These are phyloP conservation scores for Hypsibius dujardini DNA, from an alignment of 1,140 invertebrate species.

Conservation along the genomic window DNA sequence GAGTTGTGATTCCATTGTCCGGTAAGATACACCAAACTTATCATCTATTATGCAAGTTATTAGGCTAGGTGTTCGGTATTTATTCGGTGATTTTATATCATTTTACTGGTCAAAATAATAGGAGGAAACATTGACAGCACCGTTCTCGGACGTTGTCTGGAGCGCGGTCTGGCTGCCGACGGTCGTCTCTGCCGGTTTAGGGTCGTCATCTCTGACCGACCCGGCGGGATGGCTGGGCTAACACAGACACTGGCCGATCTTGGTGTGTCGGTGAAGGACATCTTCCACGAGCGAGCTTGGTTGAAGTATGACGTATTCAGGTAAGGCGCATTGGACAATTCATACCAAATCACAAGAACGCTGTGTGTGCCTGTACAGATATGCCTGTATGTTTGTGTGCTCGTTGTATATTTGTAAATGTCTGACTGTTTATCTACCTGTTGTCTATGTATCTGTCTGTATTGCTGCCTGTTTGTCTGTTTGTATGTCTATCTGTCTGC, in stretches of 20 bases:
- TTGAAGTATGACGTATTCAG: conserved; percentile 66
- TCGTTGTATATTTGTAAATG: too few relatives aligned
- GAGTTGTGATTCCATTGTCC: too few relatives aligned
- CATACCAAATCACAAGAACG: too few relatives aligned
- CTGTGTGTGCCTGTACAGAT: too few relatives aligned
- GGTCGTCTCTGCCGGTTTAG: conserved; percentile 66
- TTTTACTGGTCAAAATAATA: background rate
- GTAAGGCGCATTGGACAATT: background rate
- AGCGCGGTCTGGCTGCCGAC: conserved; percentile 69
- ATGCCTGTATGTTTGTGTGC: too few relatives aligned
- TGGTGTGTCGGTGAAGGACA: conserved; percentile 79
- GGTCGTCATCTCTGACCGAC: conserved; percentile 57
- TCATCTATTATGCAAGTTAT: background rate
- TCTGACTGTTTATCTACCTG: too few relatives aligned
- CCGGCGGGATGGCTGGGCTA: conserved; percentile 61
- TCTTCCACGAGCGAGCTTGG: conserved; percentile 82
- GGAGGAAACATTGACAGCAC: conserved; percentile 88
- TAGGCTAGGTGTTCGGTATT: conserved; percentile 61
- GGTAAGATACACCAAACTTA: background rate
- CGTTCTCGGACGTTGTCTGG: conserved; percentile 64
- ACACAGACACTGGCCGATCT: conserved; percentile 51
- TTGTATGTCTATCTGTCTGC: too few relatives aligned
- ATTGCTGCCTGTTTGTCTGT: too few relatives aligned
- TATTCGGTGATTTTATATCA: conserved; percentile 25
- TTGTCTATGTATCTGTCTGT: too few relatives aligned